Evolutionary conservation across 2,888 invertebrate species (phyloP), one percentile per base, ranked within the genome.

Genomic region (Escarpia spicata): DNA sequence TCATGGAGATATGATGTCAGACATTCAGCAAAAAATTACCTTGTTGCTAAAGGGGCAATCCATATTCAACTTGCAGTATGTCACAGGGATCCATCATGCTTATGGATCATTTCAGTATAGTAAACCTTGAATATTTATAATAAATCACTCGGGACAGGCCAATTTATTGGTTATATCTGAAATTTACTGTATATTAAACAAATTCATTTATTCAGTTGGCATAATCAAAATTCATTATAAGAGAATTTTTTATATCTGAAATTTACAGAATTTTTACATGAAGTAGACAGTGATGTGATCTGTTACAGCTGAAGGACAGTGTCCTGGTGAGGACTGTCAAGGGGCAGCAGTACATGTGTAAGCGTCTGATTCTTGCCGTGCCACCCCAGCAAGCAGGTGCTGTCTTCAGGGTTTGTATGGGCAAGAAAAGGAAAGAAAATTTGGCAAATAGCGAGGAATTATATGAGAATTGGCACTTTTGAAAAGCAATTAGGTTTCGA

Each of bases 281-380:
- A 60, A 37, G 52, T 91, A 31, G n/a, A 52, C 52, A 52, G 45
- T 45, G 6, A 10, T 45, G 0, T 90, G 31, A 8, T 92, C 37
- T 44, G 90, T 94, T 10, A 8, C 92, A 95, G 94, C 93, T 91
- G 26, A 93, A 94, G n/a, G 93, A 93, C 90, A 90, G 90, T 37
- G 95, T 95, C 6, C 92, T 90, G 3, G 95, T 96, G 0, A 93
- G 92, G 26, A 95, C 95, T 26, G 93, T 93, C 37, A 93, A 93
- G 52, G 95, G 95, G 9, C 91, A 92, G 52, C 92, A 58, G 8
- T 95, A 94, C 93, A 93, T 92, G 52, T 95, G 96, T 92, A 93
- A 95, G 60, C 94, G 95, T 90, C 93, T 95, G 10, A 95, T 96
- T 58, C 92, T 96, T 44, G 95, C 96, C 12, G 94, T 95, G 75